Evolutionary conservation across 2,888 invertebrate genomes (phyloP), one percentile per base, ranked within the genome.

Genomic region (Patella pellucida): DNA sequence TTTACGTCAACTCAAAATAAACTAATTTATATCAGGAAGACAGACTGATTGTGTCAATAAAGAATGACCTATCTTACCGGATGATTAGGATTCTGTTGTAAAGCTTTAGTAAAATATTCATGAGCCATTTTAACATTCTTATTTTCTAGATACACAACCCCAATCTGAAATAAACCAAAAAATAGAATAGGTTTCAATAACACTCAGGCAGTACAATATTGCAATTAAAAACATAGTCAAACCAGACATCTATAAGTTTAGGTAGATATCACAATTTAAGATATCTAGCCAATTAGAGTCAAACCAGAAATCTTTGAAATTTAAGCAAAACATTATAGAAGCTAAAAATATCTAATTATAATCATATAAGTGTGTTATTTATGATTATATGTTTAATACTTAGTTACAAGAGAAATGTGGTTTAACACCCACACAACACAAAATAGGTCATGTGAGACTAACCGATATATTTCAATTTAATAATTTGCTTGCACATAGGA

Each of bases 141-240:
- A 92, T 97, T 96, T 90, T 98, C 97, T 82, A 98, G 92, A 80
- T 96, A 95, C 0, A 98, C 98, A 27, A 98, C 98, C 52, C 98
- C 98, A 82, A 98, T 92, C 96, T 89, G 80, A 9, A 83, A 77
- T 68, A 41, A 71, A 14, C 41, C 7, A 41, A 41, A 41, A 7
- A 7, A 41, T 41, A 41, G 41, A 41, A 41, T 41, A 41, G 41
- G 41, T 9, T 41, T 41, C 41, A 41, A 41, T 41, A 41, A 41
- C 41, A 41, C 9, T 9, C 9, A 41, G 41, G 41, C 41, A 41
- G 41, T 41, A 41, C 41, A 41, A 41, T 41, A 41, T 41, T 9
- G 9, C 9, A 0, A 41, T 41, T 5, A 7, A 41, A 41, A 41
- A 41, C 5, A 41, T 41, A 41, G 9, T 41, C 41, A 41, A 41